Percentiles rank a stretch among this genome's conserved stretches.
Conservation (phyloP, 2,113 vertebrate species). For the Craseonycteris thonglongyai region DNA sequence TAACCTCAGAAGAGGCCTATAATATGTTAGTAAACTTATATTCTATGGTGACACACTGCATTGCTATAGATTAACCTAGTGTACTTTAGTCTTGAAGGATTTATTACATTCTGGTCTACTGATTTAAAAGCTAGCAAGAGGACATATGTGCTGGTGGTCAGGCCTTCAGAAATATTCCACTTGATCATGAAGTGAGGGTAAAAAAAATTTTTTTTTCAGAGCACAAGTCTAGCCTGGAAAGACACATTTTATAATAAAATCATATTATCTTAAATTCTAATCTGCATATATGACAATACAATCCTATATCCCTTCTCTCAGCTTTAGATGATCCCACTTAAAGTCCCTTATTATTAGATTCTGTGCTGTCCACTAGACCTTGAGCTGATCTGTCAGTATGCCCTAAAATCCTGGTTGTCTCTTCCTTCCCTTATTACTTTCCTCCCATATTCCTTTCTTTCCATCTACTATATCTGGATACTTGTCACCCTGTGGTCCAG, state of each 20-base stretch:
- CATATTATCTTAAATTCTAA: neutral
- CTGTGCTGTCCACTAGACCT: too few relatives aligned
- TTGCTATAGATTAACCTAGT: conserved; percentile 58
- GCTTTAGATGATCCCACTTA: neutral
- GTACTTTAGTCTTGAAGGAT: conserved; percentile 59
- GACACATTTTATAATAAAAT: neutral
- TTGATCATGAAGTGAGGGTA: neutral
- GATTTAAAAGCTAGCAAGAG: conserved; percentile 51
- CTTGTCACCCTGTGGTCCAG: neutral
- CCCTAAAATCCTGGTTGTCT: neutral
- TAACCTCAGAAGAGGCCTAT: conserved; percentile 61
- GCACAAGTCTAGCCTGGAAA: neutral
- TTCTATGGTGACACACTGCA: conserved; percentile 47
- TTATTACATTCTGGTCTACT: conserved; percentile 60
- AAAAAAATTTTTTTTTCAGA: neutral
- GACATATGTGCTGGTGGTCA: conserved; percentile 46
- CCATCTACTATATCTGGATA: neutral
- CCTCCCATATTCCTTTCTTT: neutral
- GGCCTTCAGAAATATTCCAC: neutral
- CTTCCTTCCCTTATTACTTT: neutral
- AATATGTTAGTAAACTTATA: conserved; percentile 73
- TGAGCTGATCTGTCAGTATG: neutral
- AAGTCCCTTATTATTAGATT: neutral
- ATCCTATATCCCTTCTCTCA: neutral
- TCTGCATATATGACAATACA: neutral